phyloP scores from a whole-genome alignment of 2,797 vertebrate species.

The Pangasius krempfi region DNA sequence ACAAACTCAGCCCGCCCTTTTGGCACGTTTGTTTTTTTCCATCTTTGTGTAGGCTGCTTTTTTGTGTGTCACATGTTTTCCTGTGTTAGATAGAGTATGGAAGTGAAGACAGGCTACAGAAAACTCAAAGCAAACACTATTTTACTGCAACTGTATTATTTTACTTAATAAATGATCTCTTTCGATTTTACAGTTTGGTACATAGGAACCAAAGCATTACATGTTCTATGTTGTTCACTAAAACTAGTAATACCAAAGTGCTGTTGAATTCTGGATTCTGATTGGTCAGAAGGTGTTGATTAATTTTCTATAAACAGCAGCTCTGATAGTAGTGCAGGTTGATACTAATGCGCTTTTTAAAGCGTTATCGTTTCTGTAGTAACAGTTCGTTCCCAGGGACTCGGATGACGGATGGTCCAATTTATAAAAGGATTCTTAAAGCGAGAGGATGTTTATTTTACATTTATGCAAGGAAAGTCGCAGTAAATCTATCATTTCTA shows the following conservation, averaged over 20 bases:
- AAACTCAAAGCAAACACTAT: neutral
- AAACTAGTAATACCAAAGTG: neutral
- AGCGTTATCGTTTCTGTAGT: neutral
- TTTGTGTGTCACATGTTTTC: neutral
- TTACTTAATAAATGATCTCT: neutral
- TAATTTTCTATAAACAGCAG: neutral
- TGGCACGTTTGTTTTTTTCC: no score
- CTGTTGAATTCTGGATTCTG: neutral
- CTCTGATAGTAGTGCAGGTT: no score
- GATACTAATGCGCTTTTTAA: neutral
- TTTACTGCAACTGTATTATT: neutral
- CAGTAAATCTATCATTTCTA: neutral
- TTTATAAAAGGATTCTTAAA: no score
- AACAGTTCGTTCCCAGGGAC: no score
- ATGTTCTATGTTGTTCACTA: neutral
- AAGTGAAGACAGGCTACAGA: neutral
- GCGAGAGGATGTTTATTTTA: no score
- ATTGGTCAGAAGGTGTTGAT: neutral
- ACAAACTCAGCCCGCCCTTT: neutral
- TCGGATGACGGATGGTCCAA: no score
- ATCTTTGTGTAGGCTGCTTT: neutral
- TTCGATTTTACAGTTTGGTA: neutral
- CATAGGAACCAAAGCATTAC: neutral
- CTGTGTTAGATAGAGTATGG: neutral
- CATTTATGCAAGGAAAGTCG: no score